Evolutionary conservation across 1,140 invertebrate species (phyloP).

Genomic region (Teleopsis dalmanni): DNA sequence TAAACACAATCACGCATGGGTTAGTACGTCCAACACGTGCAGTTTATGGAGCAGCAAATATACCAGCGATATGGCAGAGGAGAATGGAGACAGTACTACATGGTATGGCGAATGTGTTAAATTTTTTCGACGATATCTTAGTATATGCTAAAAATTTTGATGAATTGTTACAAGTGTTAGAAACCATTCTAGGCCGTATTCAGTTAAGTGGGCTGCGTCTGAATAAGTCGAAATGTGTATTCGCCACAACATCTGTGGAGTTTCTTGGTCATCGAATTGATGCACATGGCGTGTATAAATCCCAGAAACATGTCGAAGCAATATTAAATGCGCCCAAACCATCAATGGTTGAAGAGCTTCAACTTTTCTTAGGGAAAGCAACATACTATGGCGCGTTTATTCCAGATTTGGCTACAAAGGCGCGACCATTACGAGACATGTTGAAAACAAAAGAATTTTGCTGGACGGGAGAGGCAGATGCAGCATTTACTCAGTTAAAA

Average conservation of each 20-base stretch:
- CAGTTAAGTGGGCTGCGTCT: too few species aligned
- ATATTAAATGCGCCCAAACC: background rate
- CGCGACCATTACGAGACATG: slow-evolving; percentile 3
- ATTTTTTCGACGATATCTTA: too few species aligned
- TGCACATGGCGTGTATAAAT: background rate
- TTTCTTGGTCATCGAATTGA: background rate
- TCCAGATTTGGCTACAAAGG: background rate
- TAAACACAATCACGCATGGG: slow-evolving; percentile 27
- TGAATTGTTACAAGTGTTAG: too few species aligned
- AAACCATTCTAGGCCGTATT: too few species aligned
- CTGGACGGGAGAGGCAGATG: background rate
- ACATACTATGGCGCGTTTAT: slow-evolving; percentile 1
- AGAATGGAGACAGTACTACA: too few species aligned
- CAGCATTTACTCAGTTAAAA: slow-evolving; percentile 6
- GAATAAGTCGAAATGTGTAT: slow-evolving; percentile 3
- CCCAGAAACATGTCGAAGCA: background rate
- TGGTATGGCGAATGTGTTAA: too few species aligned
- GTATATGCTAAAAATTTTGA: too few species aligned
- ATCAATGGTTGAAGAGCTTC: background rate
- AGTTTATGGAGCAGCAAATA: slow-evolving; percentile 16
- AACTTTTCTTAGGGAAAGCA: slow-evolving; percentile 1
- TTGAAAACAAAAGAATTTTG: background rate
- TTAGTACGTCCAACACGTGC: slow-evolving; percentile 24
- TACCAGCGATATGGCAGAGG: too few species aligned
- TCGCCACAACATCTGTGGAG: background rate